A percentile compares a stretch with the other conserved stretches of the same genome.
Conservation (phyloP, 2,797 vertebrate species). For the Percopsis omiscomaycus region DNA sequence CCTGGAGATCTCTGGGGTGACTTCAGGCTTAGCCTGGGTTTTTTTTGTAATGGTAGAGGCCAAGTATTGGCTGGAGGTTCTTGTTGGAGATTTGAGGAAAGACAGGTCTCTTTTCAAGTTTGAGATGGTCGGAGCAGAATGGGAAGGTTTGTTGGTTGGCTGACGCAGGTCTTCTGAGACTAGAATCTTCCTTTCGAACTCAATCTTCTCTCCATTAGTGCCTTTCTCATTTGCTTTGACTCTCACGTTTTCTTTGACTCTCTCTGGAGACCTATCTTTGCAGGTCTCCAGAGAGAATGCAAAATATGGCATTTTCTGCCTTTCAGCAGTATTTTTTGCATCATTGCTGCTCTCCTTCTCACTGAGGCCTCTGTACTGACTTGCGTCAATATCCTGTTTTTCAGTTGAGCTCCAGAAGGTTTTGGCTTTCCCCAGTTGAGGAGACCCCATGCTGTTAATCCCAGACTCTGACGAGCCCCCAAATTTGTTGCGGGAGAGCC, state of each 20-base stretch:
- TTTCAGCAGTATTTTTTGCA: constrained; percentile 35
- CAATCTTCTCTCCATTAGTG: constrained; percentile 39
- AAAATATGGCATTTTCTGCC: constrained; percentile 28
- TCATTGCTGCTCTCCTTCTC: constrained; percentile 55
- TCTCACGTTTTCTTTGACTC: constrained; percentile 29
- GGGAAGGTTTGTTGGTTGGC: constrained; percentile 53
- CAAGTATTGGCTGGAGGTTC: constrained; percentile 94
- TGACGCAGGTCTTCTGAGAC: constrained; percentile 41
- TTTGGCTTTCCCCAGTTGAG: constrained; percentile 81
- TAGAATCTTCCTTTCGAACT: constrained; percentile 57
- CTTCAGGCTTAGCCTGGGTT: constrained; percentile 62
- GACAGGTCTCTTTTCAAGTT: constrained; percentile 71
- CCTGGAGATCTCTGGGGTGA: constrained; percentile 19
- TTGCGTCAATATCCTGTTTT: constrained; percentile 59
- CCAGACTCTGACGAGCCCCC: constrained; percentile 26
- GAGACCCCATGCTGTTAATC: constrained; percentile 58
- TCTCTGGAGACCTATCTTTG: constrained; percentile 46
- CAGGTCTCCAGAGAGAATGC: constrained; percentile 22
- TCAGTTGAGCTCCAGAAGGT: constrained; percentile 84
- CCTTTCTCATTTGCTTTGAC: constrained; percentile 40
- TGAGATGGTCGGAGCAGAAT: constrained; percentile 32
- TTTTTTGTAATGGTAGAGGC: constrained; percentile 88
- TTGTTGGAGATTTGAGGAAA: constrained; percentile 84
- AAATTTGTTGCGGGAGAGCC: constrained; percentile 36
- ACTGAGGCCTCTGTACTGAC: constrained; percentile 28